Evolutionary conservation across 2,888 invertebrate species (phyloP), one percentile per base, ranked within the genome.

Genomic region (Xestia ashworthii): DNA sequence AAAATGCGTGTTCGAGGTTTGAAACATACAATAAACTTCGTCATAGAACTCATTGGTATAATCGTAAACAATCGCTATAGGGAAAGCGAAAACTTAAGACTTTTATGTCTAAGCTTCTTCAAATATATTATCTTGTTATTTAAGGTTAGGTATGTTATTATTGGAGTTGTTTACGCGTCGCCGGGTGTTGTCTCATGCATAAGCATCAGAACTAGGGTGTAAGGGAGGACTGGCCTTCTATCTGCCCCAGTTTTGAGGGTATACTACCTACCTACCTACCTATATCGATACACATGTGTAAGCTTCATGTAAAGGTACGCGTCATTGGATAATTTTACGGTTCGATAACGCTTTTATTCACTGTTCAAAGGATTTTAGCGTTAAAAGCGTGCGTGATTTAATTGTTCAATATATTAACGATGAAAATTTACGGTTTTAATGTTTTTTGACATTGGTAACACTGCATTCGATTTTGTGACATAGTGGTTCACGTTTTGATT

Each of bases 101-200:
- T 72, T 72, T 64, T 82, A 64, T 74, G 77, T 84, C 72, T 82
- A 64, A 71, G 75, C 78, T 69, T 58, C 62, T 65, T 70, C 67
- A 48, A 71, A 82, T 89, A 80, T 74, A 78, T 78, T 74, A 78
- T 78, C 50, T 68, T 78, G 65, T 82, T 84, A 74, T 83, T 72
- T 73, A 80, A 58, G 74, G 71, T 67, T 55, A 74, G 71, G 69
- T 55, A 74, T 48, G 68, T 48, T 74, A 81, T 82, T 82, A 81
- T 69, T 80, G 74, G 81, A 69, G 78, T 66, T 85, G 90, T 91
- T 83, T 89, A 87, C 89, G 78, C 86, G 78, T 78, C 82, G 81
- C 50, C 75, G 85, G 86, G 86, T 85, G 84, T 71, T 81, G 87
- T 60, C 87, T 91, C 91, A 92, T 93, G 91, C 93, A 92, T 92